Evolutionary conservation across 2,113 vertebrate genomes (phyloP), one percentile per base, ranked within the genome.

Genomic region (Neofelis nebulosa): DNA sequence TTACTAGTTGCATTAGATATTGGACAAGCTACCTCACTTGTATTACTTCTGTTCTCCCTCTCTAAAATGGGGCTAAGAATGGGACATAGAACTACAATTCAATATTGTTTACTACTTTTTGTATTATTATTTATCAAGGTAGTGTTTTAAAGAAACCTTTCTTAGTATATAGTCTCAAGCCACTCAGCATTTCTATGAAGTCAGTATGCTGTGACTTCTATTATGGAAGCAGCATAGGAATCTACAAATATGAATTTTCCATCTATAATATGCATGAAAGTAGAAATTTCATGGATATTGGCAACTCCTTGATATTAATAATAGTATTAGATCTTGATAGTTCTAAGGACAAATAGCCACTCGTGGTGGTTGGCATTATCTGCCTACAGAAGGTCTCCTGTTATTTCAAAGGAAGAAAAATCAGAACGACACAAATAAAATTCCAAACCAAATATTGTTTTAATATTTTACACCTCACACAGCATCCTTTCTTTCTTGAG

Each of bases 381-480:
- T 98, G 94, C 96, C 97, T 98, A 95, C 48, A 90, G 69, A 87
- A 93, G 97, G 91, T 97, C 97, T 98, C 94, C 93, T 98, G 84
- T 98, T 98, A 98, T 95, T 98, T 98, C 97, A 98, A 98, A 98
- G 94, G 90, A 96, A 97, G 98, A 76, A 80, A 98, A 98, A 96
- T 96, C 94, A 96, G 97, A 96, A 97, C 94, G 98, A 98, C 98
- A 98, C 98, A 98, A 98, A 98, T 98, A 97, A 98, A 98, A 93
- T 98, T 98, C 76, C 96, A 96, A 98, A 86, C 79, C 96, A 98
- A 88, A 79, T 85, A 97, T 97, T 95, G 69, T 98, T 98, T 98
- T 98, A 98, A 97, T 98, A 98, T 98, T 98, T 98, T 96, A 97
- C 65, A 96, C 41, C 16, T 95, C 84, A 97, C 16, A 96, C 83